Conservation (phyloP, 2,113 vertebrate genomes). For the Plecotus auritus region DNA sequence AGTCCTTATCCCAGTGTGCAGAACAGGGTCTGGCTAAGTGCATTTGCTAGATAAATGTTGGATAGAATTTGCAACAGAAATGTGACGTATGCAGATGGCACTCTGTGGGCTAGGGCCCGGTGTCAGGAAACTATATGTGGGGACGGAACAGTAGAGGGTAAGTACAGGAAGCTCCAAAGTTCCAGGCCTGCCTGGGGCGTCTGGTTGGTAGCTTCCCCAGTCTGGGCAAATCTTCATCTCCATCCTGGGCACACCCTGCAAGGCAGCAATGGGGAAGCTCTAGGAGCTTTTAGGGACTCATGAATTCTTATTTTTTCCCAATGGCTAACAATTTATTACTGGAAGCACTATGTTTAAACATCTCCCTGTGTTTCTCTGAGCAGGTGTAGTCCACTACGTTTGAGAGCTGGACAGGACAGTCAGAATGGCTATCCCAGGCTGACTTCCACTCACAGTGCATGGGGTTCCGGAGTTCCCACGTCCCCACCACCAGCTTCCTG, state of each 20-base stretch:
- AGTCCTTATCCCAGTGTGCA: not conserved
- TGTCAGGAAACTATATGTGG: not conserved
- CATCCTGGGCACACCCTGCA: not conserved
- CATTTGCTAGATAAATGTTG: not conserved
- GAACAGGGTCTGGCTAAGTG: not conserved
- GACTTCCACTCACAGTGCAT: not conserved
- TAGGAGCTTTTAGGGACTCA: not conserved
- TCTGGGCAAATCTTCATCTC: too few species aligned
- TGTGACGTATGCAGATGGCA: not conserved
- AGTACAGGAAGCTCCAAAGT: not conserved
- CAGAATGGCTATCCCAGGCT: not conserved
- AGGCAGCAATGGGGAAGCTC: not conserved
- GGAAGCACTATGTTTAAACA: not conserved
- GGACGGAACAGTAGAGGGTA: not conserved
- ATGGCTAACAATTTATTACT: not conserved
- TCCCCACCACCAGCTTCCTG: not conserved
- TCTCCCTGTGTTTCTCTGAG: not conserved
- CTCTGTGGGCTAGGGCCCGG: not conserved
- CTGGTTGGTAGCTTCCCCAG: not conserved
- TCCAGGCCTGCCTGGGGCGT: not conserved
- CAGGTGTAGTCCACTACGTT: not conserved
- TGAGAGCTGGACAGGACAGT: not conserved
- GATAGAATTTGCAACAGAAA: not conserved
- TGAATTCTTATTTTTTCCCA: not conserved
- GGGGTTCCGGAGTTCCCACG: not conserved